These are phyloP conservation scores for Carpatolechia fugitivella DNA, from an alignment of 2,888 invertebrate species.

Conservation along the genomic window DNA sequence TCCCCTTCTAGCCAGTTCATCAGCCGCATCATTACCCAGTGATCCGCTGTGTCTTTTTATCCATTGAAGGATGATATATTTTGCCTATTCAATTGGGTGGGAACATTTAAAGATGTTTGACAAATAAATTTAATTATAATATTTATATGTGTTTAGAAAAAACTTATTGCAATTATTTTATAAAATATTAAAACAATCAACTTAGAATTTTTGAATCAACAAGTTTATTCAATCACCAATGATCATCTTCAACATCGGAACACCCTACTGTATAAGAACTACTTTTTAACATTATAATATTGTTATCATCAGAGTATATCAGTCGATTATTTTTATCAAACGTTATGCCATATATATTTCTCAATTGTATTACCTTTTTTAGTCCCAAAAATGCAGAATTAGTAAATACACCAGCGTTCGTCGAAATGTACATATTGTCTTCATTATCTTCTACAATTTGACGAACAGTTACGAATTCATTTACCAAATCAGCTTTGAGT, in stretches of 20 bases:
- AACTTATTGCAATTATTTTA: no score
- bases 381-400: constrained; percentile 29
- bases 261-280: constrained; percentile 37
- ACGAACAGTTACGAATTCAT: constrained; percentile 45
- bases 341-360: constrained; percentile 46
- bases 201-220: neutral
- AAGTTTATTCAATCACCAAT: constrained; percentile 33
- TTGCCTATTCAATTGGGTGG: no score
- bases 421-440: constrained; percentile 47
- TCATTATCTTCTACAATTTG: constrained; percentile 57
- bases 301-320: constrained; percentile 49
- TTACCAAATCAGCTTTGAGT: constrained; percentile 31
- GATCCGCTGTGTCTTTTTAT: no score
- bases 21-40: no score
- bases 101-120: no score
- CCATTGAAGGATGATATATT: no score
- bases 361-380: constrained; percentile 41
- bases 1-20: no score
- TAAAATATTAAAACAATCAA: no score
- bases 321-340: constrained; percentile 57
- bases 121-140: no score
- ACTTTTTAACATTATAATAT: constrained; percentile 41
- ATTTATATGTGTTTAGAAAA: no score
- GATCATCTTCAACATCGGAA: constrained; percentile 23
- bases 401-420: constrained; percentile 47